These are phyloP conservation scores for Ophion slaviceki DNA, from an alignment of 2,888 invertebrate genomes.

Conservation along the genomic window DNA sequence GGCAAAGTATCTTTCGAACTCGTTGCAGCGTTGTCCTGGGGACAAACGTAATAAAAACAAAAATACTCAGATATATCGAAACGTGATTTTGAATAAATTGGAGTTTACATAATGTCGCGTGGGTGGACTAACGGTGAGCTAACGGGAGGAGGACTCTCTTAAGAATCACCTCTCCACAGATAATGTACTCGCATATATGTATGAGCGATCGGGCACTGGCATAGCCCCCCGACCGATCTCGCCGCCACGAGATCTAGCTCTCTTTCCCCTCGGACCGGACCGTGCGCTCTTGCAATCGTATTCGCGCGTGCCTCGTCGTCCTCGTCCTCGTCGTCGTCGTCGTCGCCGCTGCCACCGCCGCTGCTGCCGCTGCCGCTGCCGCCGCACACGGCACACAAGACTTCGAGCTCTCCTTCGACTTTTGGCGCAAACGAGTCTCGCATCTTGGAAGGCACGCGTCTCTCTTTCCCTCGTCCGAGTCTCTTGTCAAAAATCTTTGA, in stretches of 20 bases:
- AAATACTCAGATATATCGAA: not conserved
- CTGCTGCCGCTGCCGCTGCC: slow-evolving; percentile 74
- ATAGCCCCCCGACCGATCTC: slow-evolving; percentile 40
- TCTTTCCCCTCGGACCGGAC: slow-evolving; percentile 72
- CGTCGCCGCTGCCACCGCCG: slow-evolving; percentile 68
- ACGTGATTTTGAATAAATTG: not conserved
- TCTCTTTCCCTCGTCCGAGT: slow-evolving; percentile 61
- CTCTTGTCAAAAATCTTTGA: slow-evolving; percentile 42
- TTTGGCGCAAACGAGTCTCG: slow-evolving; percentile 83
- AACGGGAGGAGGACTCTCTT: not conserved
- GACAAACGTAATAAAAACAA: too few species aligned
- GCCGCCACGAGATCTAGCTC: slow-evolving; percentile 38
- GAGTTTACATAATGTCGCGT: not conserved
- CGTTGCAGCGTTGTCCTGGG: not conserved
- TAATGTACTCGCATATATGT: slow-evolving; percentile 5
- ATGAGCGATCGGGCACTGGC: slow-evolving; percentile 33
- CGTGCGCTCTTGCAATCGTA: slow-evolving; percentile 50
- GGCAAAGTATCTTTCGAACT: too few species aligned
- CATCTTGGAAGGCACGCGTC: slow-evolving; percentile 82
- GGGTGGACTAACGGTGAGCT: not conserved
- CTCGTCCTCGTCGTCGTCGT: slow-evolving; percentile 68
- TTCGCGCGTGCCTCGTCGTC: slow-evolving; percentile 66
- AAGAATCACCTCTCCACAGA: not conserved
- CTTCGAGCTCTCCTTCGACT: slow-evolving; percentile 81
- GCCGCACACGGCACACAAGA: slow-evolving; percentile 77